A percentile compares a stretch with the other conserved stretches of the same genome.
phyloP scores from a whole-genome alignment of 2,113 vertebrate genomes.

The Bombycilla garrulus region DNA sequence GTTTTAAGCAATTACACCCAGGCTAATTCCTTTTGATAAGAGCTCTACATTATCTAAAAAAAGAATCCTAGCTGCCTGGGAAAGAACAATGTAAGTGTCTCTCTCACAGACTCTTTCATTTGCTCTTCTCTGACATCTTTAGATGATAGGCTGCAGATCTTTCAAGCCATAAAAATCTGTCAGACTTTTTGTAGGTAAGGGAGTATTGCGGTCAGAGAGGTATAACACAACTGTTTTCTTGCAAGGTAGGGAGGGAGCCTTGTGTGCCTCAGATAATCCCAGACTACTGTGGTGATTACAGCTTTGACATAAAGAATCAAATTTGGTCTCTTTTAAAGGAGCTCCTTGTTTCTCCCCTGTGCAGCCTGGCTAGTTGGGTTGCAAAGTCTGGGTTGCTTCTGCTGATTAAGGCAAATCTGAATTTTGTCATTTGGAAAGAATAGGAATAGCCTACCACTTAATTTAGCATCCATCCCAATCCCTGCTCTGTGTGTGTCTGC shows the following conservation, averaged over 20 bases:
- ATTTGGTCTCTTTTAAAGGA: not conserved
- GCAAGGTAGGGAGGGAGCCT: not conserved
- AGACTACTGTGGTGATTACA: not conserved
- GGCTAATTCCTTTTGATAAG: conserved; percentile 71
- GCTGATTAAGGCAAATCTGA: not conserved
- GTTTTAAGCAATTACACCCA: conserved; percentile 71
- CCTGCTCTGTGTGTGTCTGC: not conserved
- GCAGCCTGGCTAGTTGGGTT: not conserved
- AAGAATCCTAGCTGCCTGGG: conserved; percentile 39
- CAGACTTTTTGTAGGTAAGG: not conserved
- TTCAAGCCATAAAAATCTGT: not conserved
- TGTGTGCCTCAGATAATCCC: not conserved
- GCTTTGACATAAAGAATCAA: not conserved
- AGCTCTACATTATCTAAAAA: conserved; percentile 67
- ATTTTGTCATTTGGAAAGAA: not conserved
- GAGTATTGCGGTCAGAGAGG: not conserved
- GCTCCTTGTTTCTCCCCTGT: not conserved
- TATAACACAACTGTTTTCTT: not conserved
- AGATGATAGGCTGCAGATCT: conserved; percentile 14
- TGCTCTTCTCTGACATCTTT: not conserved
- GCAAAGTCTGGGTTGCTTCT: not conserved
- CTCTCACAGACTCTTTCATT: conserved; percentile 23
- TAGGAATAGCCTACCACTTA: not conserved
- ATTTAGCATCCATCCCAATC: not conserved
- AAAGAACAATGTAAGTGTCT: conserved; percentile 56